Evolutionary conservation across 2,113 vertebrate species (phyloP), one percentile per base, ranked within the genome.

Genomic region (Takifugu flavidus): DNA sequence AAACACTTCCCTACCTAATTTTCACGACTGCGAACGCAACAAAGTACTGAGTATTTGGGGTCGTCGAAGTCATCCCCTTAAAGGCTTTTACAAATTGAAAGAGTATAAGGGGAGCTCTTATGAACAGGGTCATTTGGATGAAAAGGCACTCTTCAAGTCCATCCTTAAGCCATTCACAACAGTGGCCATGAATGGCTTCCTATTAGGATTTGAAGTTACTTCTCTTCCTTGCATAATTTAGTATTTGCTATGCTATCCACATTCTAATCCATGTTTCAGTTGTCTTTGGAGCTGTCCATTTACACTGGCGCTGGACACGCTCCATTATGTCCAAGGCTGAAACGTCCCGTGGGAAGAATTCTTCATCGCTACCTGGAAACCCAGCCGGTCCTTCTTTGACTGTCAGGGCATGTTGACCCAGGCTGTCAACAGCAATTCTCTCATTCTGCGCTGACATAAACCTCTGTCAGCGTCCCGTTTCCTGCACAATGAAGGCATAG

Each of bases 271-370:
- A 65, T 57, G 49, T 64, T 77, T 72, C 49, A 55, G 28, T 50
- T 56, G 51, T 65, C 72, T 49, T 64, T 61, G 74, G 66, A 75
- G 65, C 76, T 70, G 65, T 74, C 77, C 58, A 67, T 85, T 79
- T 71, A 79, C 62, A 54, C 64, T 67, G 67, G 62, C 79, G 59
- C 68, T 65, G 65, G 75, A 78, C 71, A 71, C 65, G 49, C 73
- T 82, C 63, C 49, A 82, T 84, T 83, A 80, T 74, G 72, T 86
- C 74, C 68, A 72, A 78, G 77, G 82, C 76, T 75, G 51, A 65
- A 70, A 67, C 59, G 61, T 82, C 81, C 81, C 71, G 11, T 45
- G 75, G 71, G 76, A 52, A 65, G 72, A 83, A 79, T 75, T 80
- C 73, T 75, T 80, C 63, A 71, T 75, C 70, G 77, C 49, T 67